Conservation (phyloP, 2,113 vertebrate species). For the Rhadina sibilatrix region DNA sequence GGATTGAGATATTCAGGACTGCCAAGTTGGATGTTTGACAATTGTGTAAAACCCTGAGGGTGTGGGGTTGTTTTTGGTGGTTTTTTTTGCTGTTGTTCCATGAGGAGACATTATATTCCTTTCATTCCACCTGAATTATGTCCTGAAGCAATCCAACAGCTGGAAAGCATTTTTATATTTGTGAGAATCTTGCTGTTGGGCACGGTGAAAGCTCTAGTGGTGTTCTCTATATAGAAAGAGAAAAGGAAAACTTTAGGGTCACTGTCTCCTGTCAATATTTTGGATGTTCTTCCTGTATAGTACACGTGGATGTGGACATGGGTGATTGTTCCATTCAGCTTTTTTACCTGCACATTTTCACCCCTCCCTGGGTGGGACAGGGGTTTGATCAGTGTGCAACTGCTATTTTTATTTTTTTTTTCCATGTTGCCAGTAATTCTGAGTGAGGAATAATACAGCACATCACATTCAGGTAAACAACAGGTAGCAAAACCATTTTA, state of each 20-base stretch:
- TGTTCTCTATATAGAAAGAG: constrained; percentile 58
- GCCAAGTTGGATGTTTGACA: constrained; percentile 52
- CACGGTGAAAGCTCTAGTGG: constrained; percentile 64
- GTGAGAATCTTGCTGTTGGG: constrained; percentile 62
- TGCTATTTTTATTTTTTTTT: neutral
- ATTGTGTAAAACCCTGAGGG: constrained; percentile 53
- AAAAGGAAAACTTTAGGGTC: constrained; percentile 47
- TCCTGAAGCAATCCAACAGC: constrained; percentile 62
- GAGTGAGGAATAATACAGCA: neutral
- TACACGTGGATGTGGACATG: constrained; percentile 23
- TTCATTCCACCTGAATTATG: constrained; percentile 56
- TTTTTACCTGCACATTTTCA: neutral
- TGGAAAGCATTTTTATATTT: constrained; percentile 69
- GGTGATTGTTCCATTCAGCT: constrained; percentile 5
- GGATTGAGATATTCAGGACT: constrained; percentile 43
- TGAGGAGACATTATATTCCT: constrained; percentile 45
- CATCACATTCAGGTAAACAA: neutral
- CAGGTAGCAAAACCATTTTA: neutral
- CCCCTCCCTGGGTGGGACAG: neutral
- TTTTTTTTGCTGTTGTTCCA: constrained; percentile 11
- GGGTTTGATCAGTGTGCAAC: neutral
- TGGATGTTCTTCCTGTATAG: constrained; percentile 54
- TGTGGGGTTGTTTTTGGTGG: neutral
- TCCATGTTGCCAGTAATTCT: neutral
- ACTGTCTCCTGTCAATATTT: constrained; percentile 58